phyloP scores from a whole-genome alignment of 2,888 invertebrate genomes.

The Megamerina dolium region DNA sequence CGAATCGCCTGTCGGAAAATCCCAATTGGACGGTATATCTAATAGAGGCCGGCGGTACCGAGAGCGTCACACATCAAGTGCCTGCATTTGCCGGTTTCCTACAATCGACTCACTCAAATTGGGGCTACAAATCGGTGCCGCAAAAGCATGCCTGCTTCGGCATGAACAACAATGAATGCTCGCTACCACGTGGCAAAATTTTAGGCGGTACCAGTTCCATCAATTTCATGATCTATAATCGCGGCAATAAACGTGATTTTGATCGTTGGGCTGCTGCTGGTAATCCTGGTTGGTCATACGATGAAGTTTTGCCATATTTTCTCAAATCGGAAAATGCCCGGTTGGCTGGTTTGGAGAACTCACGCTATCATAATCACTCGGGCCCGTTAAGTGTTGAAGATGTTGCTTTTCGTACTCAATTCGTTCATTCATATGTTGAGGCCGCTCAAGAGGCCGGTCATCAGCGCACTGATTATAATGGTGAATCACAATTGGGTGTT shows the following conservation, averaged over 20 bases:
- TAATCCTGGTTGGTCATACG: constrained; percentile 68
- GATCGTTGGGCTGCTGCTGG: constrained; percentile 63
- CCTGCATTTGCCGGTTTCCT: constrained; percentile 40
- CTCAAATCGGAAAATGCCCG: constrained; percentile 54
- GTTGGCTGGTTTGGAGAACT: constrained; percentile 49
- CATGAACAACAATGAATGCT: constrained; percentile 46
- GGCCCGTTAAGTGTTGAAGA: constrained; percentile 61
- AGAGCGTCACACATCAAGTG: constrained; percentile 42
- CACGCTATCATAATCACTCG: constrained; percentile 55
- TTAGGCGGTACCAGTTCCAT: constrained; percentile 58
- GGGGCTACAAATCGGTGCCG: constrained; percentile 64
- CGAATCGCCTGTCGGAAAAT: constrained; percentile 48
- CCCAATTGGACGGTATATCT: constrained; percentile 51
- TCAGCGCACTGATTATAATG: constrained; percentile 64
- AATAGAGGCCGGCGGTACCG: constrained; percentile 52
- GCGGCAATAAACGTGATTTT: constrained; percentile 68
- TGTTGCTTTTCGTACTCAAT: constrained; percentile 52
- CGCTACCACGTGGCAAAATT: constrained; percentile 55
- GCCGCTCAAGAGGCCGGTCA: constrained; percentile 63
- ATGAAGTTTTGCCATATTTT: constrained; percentile 58
- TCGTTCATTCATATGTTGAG: constrained; percentile 55
- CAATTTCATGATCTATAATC: constrained; percentile 67
- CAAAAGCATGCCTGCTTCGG: constrained; percentile 57
- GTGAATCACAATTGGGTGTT: constrained; percentile 58
- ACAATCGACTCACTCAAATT: constrained; percentile 55